Base-by-base conservation (phyloP, 2,888 invertebrate species). In the Aporophyla nigra region DNA sequence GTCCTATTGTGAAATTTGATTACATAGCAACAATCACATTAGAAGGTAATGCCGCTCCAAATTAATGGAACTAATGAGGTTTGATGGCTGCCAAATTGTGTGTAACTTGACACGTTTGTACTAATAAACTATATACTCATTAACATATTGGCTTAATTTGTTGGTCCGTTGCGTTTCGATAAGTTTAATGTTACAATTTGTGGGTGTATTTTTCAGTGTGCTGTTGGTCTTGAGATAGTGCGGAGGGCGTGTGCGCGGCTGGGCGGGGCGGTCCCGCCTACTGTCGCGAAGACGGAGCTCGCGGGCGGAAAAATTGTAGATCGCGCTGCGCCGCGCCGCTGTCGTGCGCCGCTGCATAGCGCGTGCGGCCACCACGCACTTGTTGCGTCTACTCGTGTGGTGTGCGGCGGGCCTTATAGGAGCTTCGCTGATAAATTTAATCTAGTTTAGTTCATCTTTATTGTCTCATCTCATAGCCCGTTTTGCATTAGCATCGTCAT, bases 251-350 rank as follows among this genome's bases (percentile, higher is more conserved):
- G 92, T 87, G 88, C 86, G 71, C 72, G 86, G 86, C 91, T 94
- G 93, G 95, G 95, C 95, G 96, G 91, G 94, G 91, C 93, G 90
- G 90, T 86, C 84, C 93, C 96, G 94, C 95, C 95, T 89, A 90
- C 90, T 87, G 92, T 93, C 93, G 93, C 91, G 93, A 96, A 95
- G 95, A 95, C 93, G 92, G 80, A 87, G 89, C 88, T 88, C 86
- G 85, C 90, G 85, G 83, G 89, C 87, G 92, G 93, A 95, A 95
- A 96, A 95, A 86, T 77, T 71, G 93, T 92, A 88, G 88, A 79
- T 75, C 81, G 68, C 78, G 77, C 65, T 76, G 65, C 77, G 83
- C 68, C 84, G 65, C 76, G 59, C 59, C 72, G 46, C 59, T 62
- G 74, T 67, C 78, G 78, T 76, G 80, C 74, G 84, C 72, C 76